These are phyloP conservation scores for Spodoptera picta DNA, from an alignment of 2,888 invertebrate genomes.

Conservation along the genomic window DNA sequence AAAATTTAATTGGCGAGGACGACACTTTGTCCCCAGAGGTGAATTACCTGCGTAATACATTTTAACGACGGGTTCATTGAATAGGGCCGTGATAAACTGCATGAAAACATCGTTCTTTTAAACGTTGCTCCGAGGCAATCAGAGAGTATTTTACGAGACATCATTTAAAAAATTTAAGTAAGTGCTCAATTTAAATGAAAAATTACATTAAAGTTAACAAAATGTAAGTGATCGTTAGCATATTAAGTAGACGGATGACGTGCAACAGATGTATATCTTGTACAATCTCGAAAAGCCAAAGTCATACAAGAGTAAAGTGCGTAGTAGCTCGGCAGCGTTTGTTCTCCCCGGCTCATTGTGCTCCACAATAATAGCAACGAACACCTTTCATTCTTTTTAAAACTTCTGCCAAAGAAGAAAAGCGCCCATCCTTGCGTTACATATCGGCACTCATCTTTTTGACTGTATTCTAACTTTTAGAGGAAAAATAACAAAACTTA, in stretches of 20 bases:
- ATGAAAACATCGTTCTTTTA: slow-evolving; percentile 18
- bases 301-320: slow-evolving; percentile 34
- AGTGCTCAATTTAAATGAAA: slow-evolving; percentile 4
- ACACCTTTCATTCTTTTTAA: slow-evolving; percentile 55
- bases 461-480: slow-evolving; percentile 2
- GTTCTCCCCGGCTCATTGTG: slow-evolving; percentile 44
- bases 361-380: slow-evolving; percentile 43
- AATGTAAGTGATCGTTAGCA: slow-evolving; percentile 17
- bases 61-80: slow-evolving; percentile 41
- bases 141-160: neutral
- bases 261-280: slow-evolving; percentile 1
- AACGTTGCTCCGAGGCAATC: slow-evolving; percentile 3
- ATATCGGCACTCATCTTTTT: slow-evolving; percentile 26
- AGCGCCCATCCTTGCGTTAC: slow-evolving; percentile 26
- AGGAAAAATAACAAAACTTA: neutral
- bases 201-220: slow-evolving; percentile 10
- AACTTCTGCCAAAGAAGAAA: slow-evolving; percentile 42
- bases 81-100: slow-evolving; percentile 17
- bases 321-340: slow-evolving; percentile 35
- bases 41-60: slow-evolving; percentile 54
- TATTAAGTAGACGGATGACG: slow-evolving; percentile 21
- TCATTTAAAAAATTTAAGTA: neutral
- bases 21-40: slow-evolving; percentile 58
- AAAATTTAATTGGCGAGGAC: slow-evolving; percentile 63
- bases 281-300: slow-evolving; percentile 12